Base-by-base conservation (phyloP, 2,888 invertebrate species). In the Scaptomyza flava region DNA sequence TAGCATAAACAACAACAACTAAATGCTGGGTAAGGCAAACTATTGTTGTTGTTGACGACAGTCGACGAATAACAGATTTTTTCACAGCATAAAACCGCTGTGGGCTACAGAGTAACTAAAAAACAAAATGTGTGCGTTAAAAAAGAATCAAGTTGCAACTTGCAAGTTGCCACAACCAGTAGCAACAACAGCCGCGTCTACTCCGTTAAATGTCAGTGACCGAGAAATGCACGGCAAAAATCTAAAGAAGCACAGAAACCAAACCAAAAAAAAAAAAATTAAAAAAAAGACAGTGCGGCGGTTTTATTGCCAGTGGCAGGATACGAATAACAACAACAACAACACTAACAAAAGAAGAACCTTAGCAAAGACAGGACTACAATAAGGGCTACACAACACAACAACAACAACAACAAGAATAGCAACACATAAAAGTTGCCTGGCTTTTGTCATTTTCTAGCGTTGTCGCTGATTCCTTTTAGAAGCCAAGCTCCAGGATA, bases 241-340 rank as follows among this genome's bases (percentile, higher is more conserved):
- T 77, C 77, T 61, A 77, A 79, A 67, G 68, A 71, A 70, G 45
- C 46, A 41, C 12, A 38, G 42, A 7, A 38, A 38, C 14, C 8
- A 38, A 8, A 38, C 27, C 27, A 27, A 27, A 27, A 3, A 27
- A 3, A 38, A 23, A 51, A 41, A 36, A n/a, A n/a, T n/a, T 14
- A 33, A 54, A 48, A 48, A 54, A 23, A 34, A 31, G 11, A 34
- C 48, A 51, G 57, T 36, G 52, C 60, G 71, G 74, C 66, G 74
- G 77, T 79, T 81, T 84, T 84, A 84, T 84, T 79, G 81, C 82
- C 81, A 73, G 53, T 68, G 79, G 81, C 84, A 81, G 84, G 71
- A 81, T 77, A 76, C 76, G 52, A 64, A 51, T 57, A 59, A 48
- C 69, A 69, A 62, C 68, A 71, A 72, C 64, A 75, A 47, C 68